phyloP scores from a whole-genome alignment of 1,140 invertebrate species.

The Coptotermes formosanus region DNA sequence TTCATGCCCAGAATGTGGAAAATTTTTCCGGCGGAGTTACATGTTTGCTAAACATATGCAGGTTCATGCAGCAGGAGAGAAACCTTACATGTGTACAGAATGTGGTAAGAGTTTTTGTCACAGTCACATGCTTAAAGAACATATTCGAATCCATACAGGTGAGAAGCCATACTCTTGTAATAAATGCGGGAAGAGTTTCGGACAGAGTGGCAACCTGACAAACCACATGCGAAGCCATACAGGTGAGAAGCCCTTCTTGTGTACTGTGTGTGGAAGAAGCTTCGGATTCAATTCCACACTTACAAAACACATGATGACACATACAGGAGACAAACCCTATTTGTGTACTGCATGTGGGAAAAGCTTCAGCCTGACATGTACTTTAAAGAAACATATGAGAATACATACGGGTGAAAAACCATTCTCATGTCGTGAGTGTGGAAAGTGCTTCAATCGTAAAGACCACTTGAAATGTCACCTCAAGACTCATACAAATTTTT shows the following conservation, averaged over 20 bases:
- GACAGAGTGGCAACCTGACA: not conserved
- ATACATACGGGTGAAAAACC: constrained; percentile 19
- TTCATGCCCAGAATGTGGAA: not conserved
- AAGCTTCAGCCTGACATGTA: not conserved
- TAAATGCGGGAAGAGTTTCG: constrained; percentile 28
- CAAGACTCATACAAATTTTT: not conserved
- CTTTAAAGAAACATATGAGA: not conserved
- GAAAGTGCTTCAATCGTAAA: constrained; percentile 17
- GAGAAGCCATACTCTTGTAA: constrained; percentile 50
- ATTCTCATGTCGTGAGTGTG: constrained; percentile 2
- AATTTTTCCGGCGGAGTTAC: not conserved
- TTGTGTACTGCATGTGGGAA: constrained; percentile 8
- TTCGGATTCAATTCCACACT: not conserved
- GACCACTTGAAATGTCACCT: constrained; percentile 13
- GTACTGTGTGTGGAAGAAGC: not conserved
- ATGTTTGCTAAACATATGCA: constrained; percentile 12
- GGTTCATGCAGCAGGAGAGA: constrained; percentile 35
- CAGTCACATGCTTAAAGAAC: constrained; percentile 53
- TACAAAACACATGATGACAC: not conserved
- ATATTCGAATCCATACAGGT: constrained; percentile 60
- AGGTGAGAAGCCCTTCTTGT: not conserved
- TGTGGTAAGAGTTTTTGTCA: constrained; percentile 49
- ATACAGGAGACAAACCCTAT: not conserved
- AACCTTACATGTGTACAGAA: constrained; percentile 52
- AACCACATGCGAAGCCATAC: constrained; percentile 14